Conservation (phyloP, 2,113 vertebrate species). For the Mesoclemmys tuberculata region DNA sequence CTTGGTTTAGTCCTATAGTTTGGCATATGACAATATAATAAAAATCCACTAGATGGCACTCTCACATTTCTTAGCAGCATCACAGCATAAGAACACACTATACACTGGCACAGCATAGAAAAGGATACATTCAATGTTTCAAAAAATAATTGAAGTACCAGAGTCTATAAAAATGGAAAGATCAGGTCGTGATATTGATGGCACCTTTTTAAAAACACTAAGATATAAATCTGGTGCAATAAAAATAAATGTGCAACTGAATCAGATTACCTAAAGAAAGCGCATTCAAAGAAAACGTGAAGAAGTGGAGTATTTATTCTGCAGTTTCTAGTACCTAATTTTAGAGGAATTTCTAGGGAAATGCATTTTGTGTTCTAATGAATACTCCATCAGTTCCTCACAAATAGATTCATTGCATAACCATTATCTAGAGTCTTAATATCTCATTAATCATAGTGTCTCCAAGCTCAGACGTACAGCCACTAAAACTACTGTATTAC, state of each 20-base stretch:
- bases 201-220: background rate
- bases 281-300: background rate
- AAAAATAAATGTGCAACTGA: background rate
- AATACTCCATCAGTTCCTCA: background rate
- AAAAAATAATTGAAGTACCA: background rate
- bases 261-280: background rate
- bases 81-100: background rate
- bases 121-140: background rate
- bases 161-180: background rate
- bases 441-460: background rate
- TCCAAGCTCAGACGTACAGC: background rate
- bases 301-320: background rate
- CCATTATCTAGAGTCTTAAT: background rate
- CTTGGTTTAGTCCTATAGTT: background rate
- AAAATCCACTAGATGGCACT: constrained; percentile 52
- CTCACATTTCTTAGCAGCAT: background rate
- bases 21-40: background rate
- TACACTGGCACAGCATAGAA: background rate
- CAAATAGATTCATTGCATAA: background rate
- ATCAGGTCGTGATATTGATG: background rate
- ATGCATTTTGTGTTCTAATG: background rate
- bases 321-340: background rate
- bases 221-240: background rate
- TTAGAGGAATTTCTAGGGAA: background rate
- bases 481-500: no score